Base-by-base conservation (phyloP, 2,888 invertebrate genomes). In the Lasioglossum leucozonium region DNA sequence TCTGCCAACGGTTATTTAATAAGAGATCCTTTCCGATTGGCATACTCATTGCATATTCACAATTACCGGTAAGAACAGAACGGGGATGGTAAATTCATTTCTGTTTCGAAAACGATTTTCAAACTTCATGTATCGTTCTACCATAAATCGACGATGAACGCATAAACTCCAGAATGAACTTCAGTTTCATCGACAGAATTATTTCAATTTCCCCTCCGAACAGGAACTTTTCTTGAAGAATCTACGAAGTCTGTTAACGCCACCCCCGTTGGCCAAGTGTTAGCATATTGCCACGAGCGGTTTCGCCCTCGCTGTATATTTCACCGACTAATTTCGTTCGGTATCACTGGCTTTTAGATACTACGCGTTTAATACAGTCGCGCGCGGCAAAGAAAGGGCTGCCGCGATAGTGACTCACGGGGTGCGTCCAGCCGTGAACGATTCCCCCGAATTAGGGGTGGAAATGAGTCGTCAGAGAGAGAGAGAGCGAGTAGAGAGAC, bases 401-500 rank as follows among this genome's bases (percentile, higher is more conserved):
- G 0, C n/a, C n/a, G 18, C 34, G 37, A 73, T 37, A 47, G 78
- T 30, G 67, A n/a, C 18, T 77, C 44, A 30, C 77, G 47, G 71
- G 40, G 72, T 74, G 79, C 75, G 11, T 55, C 26, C 55, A 72
- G 74, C 62, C 42, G 74, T 72, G 42, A 51, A 72, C 51, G 47
- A 40, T 72, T 42, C 71, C n/a, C 40, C 11, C 26, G 37, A 55
- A 71, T 84, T 74, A 11, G 62, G 62, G 47, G 51, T 44, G 65
- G 22, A 73, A 81, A 81, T 67, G 82, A 88, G 71, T 44, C 67
- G 80, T n/a, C n/a, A n/a, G n/a, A n/a, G n/a, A n/a, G n/a, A n/a
- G n/a, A n/a, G n/a, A n/a, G n/a, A 34, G 34, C 69, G 69, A 76
- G 40, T 69, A 47, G 55, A 37, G 65, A 73, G 51, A 71, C 40